A percentile compares a stretch with the other conserved stretches of the same genome.
Evolutionary conservation across 2,797 vertebrate species (phyloP).

Genomic region (Falco naumanni): DNA sequence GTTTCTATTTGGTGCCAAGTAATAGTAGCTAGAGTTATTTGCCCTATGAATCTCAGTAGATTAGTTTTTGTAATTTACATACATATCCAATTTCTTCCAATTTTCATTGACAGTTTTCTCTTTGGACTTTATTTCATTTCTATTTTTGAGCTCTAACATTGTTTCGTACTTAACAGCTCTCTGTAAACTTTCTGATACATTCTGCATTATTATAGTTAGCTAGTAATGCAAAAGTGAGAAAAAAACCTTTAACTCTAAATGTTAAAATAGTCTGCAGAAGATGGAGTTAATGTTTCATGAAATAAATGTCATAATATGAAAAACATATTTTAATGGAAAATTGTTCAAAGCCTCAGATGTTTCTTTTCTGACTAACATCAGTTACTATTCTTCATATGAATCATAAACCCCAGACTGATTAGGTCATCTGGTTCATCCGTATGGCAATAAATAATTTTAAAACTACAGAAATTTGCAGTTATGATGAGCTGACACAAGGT

Average conservation of each 20-base stretch:
- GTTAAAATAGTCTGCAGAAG: constrained; percentile 38
- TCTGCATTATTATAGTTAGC: constrained; percentile 44
- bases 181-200: constrained; percentile 54
- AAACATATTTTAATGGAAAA: constrained; percentile 24
- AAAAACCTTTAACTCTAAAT: constrained; percentile 41
- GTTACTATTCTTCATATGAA: neutral
- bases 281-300: constrained; percentile 53
- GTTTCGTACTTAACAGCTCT: constrained; percentile 19
- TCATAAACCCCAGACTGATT: neutral
- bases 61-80: constrained; percentile 71
- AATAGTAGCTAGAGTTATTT: constrained; percentile 60
- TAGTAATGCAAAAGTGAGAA: constrained; percentile 25
- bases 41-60: constrained; percentile 60
- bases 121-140: constrained; percentile 50
- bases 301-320: constrained; percentile 28
- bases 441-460: neutral
- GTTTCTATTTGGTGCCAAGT: constrained; percentile 54
- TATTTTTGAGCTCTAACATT: constrained; percentile 42
- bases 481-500: neutral
- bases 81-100: constrained; percentile 66
- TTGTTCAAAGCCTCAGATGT: neutral
- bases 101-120: constrained; percentile 62
- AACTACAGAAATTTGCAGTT: neutral
- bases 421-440: neutral
- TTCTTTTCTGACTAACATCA: constrained; percentile 3